Conservation (phyloP, 2,113 vertebrate genomes). For the Gnathonemus longibarbis region DNA sequence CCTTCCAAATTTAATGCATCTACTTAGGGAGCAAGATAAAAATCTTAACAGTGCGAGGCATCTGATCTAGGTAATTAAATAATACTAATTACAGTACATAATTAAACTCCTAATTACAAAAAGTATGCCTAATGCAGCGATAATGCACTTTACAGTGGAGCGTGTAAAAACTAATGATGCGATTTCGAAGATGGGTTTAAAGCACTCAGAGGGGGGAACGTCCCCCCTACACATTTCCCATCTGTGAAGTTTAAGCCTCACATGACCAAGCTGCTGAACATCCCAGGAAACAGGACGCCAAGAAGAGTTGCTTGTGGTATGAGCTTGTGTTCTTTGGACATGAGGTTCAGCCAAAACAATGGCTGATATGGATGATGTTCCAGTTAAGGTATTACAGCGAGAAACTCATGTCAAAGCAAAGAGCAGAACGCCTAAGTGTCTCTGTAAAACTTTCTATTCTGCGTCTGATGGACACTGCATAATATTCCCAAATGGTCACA, state of each 20-base stretch:
- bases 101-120: slow-evolving; percentile 51
- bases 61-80: slow-evolving; percentile 55
- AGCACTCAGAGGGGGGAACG: neutral
- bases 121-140: slow-evolving; percentile 35
- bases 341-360: neutral
- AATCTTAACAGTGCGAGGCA: slow-evolving; percentile 34
- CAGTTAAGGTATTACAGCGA: neutral
- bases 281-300: neutral
- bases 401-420: neutral
- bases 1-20: slow-evolving; percentile 12
- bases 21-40: slow-evolving; percentile 29
- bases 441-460: neutral
- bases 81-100: slow-evolving; percentile 47
- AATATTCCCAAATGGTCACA: neutral
- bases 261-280: neutral
- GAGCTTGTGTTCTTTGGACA: neutral
- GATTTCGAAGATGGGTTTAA: neutral
- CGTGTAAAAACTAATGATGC: slow-evolving; percentile 3
- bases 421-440: neutral
- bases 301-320: neutral
- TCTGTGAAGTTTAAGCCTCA: neutral
- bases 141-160: neutral
- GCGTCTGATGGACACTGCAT: neutral
- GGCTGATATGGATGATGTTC: neutral
- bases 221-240: neutral